phyloP scores from a whole-genome alignment of 2,113 vertebrate species.

The Engystomops pustulosus region DNA sequence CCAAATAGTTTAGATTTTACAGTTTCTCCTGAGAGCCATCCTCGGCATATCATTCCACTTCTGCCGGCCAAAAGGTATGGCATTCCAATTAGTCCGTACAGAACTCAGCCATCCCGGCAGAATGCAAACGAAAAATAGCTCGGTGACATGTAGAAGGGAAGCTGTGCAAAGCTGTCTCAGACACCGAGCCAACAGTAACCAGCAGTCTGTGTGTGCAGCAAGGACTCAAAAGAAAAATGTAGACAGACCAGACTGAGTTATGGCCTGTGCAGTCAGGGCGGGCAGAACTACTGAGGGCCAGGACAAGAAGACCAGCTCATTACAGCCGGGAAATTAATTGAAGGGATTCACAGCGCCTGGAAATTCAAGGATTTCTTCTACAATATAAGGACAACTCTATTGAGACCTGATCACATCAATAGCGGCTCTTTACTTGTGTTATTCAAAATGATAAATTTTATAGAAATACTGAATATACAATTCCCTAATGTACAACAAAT shows the following conservation, averaged over 20 bases:
- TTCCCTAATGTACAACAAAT: too few species aligned
- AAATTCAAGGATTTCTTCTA: background rate
- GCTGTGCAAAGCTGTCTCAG: slow-evolving; percentile 42
- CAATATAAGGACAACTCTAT: background rate
- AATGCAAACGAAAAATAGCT: slow-evolving; percentile 41
- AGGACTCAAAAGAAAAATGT: slow-evolving; percentile 26
- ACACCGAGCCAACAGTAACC: slow-evolving; percentile 34
- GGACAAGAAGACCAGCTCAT: slow-evolving; percentile 8
- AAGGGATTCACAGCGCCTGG: background rate
- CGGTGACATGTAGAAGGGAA: slow-evolving; percentile 39
- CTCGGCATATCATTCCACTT: slow-evolving; percentile 5
- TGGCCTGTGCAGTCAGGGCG: slow-evolving; percentile 31
- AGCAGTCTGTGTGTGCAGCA: slow-evolving; percentile 32
- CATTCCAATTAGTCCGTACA: slow-evolving; percentile 43
- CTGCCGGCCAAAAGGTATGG: slow-evolving; percentile 17
- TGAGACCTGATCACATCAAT: background rate
- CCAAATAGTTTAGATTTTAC: background rate
- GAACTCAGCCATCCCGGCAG: slow-evolving; percentile 37
- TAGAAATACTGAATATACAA: too few species aligned
- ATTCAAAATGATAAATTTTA: too few species aligned
- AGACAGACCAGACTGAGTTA: slow-evolving; percentile 51
- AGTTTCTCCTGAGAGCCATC: background rate
- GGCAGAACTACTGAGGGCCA: slow-evolving; percentile 14
- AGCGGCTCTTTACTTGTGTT: background rate
- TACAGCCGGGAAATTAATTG: background rate